Base-by-base conservation (phyloP, 2,797 vertebrate genomes). In the Parauchenoglanis ngamensis region DNA sequence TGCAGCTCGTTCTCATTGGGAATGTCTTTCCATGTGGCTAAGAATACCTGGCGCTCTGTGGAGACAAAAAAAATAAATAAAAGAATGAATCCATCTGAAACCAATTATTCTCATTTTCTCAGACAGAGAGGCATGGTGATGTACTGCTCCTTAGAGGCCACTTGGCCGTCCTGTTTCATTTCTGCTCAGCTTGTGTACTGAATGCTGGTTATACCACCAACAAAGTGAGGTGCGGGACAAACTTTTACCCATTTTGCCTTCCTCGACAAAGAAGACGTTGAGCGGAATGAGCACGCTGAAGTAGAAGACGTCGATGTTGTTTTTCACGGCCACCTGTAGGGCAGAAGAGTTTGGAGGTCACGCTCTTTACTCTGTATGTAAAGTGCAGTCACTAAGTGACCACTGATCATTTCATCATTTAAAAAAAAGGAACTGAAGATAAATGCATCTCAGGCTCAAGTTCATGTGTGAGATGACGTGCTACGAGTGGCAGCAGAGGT, bases 1-100 rank as follows among this genome's bases (percentile, higher is more conserved):
- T 99, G 98, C 7, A 99, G 97, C 92, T 99, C 98, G 0, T 99
- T 99, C 93, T 99, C 98, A n/a, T 99, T 99, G 68, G 98, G 98
- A 90, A 99, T 99, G 93, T 99, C 98, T 78, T 99, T 99, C 98
- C 98, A 99, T 17, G 98, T 99, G 46, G 98, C 98, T 85, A 99
- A 95, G 93, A 99, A 99, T 89, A 99, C 98, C 93, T 99, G 98
- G 84, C 98, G 97, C 90, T 99, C 98, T 99, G 92, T 68, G 80
- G 89, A 87, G 61, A 86, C 88, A 87, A 76, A 49, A 44, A 77
- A 28, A 76, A 23, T 40, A 4, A 46, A 7, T 76, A 3, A 70
- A 8, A 7, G 35, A 76, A 65, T 23, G 21, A 59, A 79, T 57
- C 10, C 28, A 57, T 40, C 10, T 25, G 31, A 79, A 79, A 57